Evolutionary conservation across 2,888 invertebrate genomes (phyloP), one percentile per base, ranked within the genome.

Genomic region (Chaetoderma sp.): DNA sequence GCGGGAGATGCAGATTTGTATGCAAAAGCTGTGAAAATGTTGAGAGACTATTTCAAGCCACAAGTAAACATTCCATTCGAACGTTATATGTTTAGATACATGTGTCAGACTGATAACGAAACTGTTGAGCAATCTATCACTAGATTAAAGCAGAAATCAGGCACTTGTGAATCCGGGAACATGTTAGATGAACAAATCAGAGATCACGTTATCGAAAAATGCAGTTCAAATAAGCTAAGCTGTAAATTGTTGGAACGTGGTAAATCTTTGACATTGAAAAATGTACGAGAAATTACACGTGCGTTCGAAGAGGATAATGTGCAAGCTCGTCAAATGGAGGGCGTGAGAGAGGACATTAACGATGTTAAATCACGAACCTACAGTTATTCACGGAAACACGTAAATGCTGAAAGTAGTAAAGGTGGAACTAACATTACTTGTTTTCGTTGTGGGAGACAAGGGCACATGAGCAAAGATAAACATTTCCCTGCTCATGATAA

Each of bases 191-290:
- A 28, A 32, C 21, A 30, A 28, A 52, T 60, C n/a, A 10, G 28
- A n/a, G 60, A 60, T 32, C 60, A 60, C 23, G 32, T 60, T 10
- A 60, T 60, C 2, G 50, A 60, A 25, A 50, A 32, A 23, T 60
- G 60, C 32, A 28, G 25, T 10, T 49, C 23, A 0, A 25, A 10
- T 1, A 32, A 52, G 21, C 28, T 60, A 30, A 28, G 25, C 21
- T 28, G 60, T n/a, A 60, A 60, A 60, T 30, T 54, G 32, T n/a
- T 60, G 18, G 60, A 60, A 52, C 16, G 27, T 21, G 49, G 28
- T 4, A 21, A 33, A 32, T 49, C 18, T n/a, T 25, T 52, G 23
- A 55, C 30, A 30, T 18, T 60, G 25, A 27, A 32, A n/a, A 25
- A 36, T 13, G 2, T 49, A 18, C 36, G 30, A 23, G 32, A 28